Conservation (phyloP, 2,797 vertebrate species). For the Coilia nasus region DNA sequence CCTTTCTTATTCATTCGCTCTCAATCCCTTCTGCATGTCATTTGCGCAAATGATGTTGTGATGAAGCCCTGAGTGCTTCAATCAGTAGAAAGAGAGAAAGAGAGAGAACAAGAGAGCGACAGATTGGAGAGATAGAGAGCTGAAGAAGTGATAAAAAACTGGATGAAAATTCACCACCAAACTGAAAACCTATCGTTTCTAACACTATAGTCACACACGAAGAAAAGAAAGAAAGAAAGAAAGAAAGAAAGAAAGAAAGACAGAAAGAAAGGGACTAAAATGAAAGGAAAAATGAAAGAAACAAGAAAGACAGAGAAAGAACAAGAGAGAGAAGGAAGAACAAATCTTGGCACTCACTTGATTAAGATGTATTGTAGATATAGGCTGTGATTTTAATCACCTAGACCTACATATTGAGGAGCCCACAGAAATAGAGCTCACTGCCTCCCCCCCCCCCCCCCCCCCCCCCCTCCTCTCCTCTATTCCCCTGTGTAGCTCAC, state of each 20-base stretch:
- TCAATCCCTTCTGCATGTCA: constrained; percentile 29
- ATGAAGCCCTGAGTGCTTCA: constrained; percentile 39
- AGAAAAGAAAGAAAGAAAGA: neutral
- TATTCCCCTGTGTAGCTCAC: constrained; percentile 68
- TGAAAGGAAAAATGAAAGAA: neutral
- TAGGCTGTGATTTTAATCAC: constrained; percentile 73
- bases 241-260: neutral
- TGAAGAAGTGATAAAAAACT: neutral
- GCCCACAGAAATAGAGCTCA: constrained; percentile 73
- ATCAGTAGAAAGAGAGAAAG: constrained; percentile 31
- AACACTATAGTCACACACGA: neutral
- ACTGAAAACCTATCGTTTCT: constrained; percentile 22
- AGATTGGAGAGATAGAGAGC: no score
- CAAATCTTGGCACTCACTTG: constrained; percentile 55
- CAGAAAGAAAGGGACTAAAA: neutral
- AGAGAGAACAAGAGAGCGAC: constrained; percentile 14
- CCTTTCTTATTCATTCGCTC: constrained; percentile 39
- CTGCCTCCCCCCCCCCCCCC: neutral
- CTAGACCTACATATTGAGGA: constrained; percentile 77
- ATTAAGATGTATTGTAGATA: constrained; percentile 63
- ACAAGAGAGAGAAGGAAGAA: constrained; percentile 30
- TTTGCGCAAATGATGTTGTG: constrained; percentile 46
- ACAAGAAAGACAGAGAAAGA: neutral
- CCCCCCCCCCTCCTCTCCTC: constrained; percentile 32
- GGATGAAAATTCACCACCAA: neutral